Base-by-base conservation (phyloP, 2,113 vertebrate genomes). In the Toxotes jaculatrix region DNA sequence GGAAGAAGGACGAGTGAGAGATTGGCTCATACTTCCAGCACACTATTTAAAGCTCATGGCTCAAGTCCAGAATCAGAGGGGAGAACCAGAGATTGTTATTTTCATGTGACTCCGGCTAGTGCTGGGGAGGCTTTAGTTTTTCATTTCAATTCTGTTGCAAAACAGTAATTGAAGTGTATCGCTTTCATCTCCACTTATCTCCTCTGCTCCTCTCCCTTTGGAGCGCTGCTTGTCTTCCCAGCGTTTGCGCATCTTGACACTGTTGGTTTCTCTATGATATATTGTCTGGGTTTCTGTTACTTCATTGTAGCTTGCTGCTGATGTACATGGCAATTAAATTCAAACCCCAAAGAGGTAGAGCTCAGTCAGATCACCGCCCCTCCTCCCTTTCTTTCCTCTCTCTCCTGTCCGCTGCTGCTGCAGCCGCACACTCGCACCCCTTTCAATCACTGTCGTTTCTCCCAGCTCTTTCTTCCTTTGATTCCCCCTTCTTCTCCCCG, bases 301-400 rank as follows among this genome's bases (percentile, higher is more conserved):
- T 83, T 92, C 88, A 83, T 90, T 82, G 88, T 87, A 79, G 80
- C 83, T 82, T 36, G 14, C 40, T 59, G 82, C 78, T 82, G 88
- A 93, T 91, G 89, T 90, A 91, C 88, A 88, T 86, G 66, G 89
- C 90, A 93, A 94, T 94, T 94, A 94, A 92, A 91, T 84, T 80
- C 84, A 85, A 93, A 83, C 79, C 88, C 86, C 77, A 86, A 87
- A 92, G 87, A 89, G 74, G 69, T 63, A 78, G 59, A 17, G 64
- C 83, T 83, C 75, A 62, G 65, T 69, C 69, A 82, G 36, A 76
- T 1, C 42, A 5, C 57, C 65, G 64, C 45, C 4, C 40, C 45
- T 9, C 7, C n/a, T 10, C 53, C 13, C 5, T 27, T 5, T 38
- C 3, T 12, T 40, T 40, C 11, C 19, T 47, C 62, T 61, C 23